Conservation (phyloP, 1,140 invertebrate genomes). For the Radopholus similis region DNA sequence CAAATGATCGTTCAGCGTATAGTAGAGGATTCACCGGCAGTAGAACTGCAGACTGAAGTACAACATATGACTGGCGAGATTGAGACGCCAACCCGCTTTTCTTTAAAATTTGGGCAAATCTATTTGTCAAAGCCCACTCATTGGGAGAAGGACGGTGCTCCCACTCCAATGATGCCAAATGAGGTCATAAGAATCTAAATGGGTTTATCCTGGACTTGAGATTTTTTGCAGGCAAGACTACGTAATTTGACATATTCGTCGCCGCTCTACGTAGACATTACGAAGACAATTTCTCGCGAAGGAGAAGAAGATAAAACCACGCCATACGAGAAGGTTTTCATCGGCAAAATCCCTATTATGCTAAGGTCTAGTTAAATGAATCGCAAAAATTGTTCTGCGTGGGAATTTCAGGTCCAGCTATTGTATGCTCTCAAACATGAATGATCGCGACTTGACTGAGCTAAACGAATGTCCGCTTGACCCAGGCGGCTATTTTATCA, state of each 20-base stretch:
- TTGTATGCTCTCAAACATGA: slow-evolving; percentile 84
- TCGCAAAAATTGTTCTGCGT: neutral
- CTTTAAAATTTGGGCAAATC: slow-evolving; percentile 96
- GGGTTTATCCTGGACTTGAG: slow-evolving; percentile 8
- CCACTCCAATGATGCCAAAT: slow-evolving; percentile 98
- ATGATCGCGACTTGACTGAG: slow-evolving; percentile 95
- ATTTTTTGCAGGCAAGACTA: slow-evolving; percentile 44
- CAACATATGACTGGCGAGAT: slow-evolving; percentile 76
- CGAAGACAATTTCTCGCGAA: slow-evolving; percentile 86
- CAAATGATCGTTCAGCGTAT: slow-evolving; percentile 98
- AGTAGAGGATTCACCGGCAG: slow-evolving; percentile 93
- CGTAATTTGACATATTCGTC: slow-evolving; percentile 74
- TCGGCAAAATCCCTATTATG: slow-evolving; percentile 99
- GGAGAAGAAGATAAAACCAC: slow-evolving; percentile 85
- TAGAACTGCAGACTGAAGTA: slow-evolving; percentile 93
- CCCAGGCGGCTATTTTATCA: slow-evolving; percentile 93
- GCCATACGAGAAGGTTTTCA: slow-evolving; percentile 93
- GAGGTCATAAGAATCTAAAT: slow-evolving; percentile 68
- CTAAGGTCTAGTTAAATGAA: slow-evolving; percentile 65
- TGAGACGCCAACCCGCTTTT: slow-evolving; percentile 72
- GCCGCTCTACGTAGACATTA: slow-evolving; percentile 95
- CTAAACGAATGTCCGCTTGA: slow-evolving; percentile 97
- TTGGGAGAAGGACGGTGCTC: slow-evolving; percentile 98
- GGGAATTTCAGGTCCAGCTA: slow-evolving; percentile 72
- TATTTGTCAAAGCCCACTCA: slow-evolving; percentile 97